Base-by-base conservation (phyloP, 2,113 vertebrate genomes). In the Gnathonemus longibarbis region DNA sequence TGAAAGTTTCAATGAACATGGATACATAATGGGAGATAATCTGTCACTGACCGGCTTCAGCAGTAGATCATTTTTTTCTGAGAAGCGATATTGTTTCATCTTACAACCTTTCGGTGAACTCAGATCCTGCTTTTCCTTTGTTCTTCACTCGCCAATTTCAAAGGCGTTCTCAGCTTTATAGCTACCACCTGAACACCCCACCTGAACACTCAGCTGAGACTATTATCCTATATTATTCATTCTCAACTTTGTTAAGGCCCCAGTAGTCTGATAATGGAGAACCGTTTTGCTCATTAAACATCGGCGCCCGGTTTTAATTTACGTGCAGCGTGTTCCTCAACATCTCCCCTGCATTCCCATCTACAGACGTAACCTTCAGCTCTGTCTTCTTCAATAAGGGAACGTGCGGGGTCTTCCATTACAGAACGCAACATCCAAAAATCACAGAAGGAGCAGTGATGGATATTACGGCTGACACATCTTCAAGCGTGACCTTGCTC, bases 161-260 rank as follows among this genome's bases (percentile, higher is more conserved):
- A 92, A 90, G 89, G 10, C 21, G 52, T 87, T 17, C 50, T 89
- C 11, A 19, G 52, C 46, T 7, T 62, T 66, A 89, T 86, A 91
- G 90, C 89, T 90, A 56, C 87, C 53, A 74, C 42, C 17, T 74
- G 49, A 84, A 84, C 48, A 48, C 19, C 80, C 27, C 66, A 62
- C 89, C 88, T 89, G 84, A 42, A 42, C 77, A 46, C 39, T 84
- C 88, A 52, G n/a, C 58, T 45, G 15, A 89, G 5, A n/a, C 19
- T 53, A 89, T 84, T 53, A 88, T 87, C 84, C 49, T 88, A 27
- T 83, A 50, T 42, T 52, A 88, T 66, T 86, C 87, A 90, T 39
- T 66, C 80, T 85, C 24, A 56, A 90, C 86, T 88, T 90, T 85
- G 80, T 39, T 85, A 56, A 17, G 86, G 52, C 50, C 17, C 53